Evolutionary conservation across 1,140 invertebrate genomes (phyloP).

Genomic region (Doryteuthis pealeii): DNA sequence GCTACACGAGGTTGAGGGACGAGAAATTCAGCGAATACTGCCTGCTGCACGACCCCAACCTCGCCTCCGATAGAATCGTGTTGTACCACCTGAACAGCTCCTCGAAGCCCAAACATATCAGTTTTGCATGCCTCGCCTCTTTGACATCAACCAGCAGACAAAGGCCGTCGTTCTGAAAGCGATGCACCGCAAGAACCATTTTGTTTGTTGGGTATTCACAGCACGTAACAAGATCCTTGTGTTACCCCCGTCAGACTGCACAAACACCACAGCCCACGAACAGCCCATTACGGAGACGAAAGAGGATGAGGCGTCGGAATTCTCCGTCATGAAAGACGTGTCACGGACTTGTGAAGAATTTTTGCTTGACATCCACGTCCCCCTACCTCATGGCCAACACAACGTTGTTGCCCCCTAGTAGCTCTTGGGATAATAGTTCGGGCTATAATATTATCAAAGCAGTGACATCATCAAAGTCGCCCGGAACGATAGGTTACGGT

Average conservation of each 20-base stretch:
- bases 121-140: slow-evolving; percentile 33
- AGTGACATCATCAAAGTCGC: background rate
- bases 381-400: slow-evolving; percentile 2
- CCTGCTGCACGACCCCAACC: slow-evolving; percentile 17
- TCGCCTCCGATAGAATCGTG: slow-evolving; percentile 19
- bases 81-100: slow-evolving; percentile 24
- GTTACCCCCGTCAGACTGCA: slow-evolving; percentile 12
- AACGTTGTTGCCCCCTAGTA: background rate
- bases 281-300: background rate
- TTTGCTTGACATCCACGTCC: background rate
- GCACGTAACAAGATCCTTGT: slow-evolving; percentile 22
- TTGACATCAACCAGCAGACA: slow-evolving; percentile 28
- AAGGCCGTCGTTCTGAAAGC: slow-evolving; percentile 9
- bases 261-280: slow-evolving; percentile 1
- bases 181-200: background rate
- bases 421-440: background rate
- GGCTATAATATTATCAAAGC: background rate
- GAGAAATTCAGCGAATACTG: slow-evolving; percentile 23
- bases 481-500: background rate
- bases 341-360: slow-evolving; percentile 11
- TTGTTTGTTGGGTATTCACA: slow-evolving; percentile 7
- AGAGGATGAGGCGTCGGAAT: background rate
- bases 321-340: slow-evolving; percentile 11
- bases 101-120: slow-evolving; percentile 9
- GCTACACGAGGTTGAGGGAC: slow-evolving; percentile 13